Evolutionary conservation across 2,113 vertebrate species (phyloP).

Genomic region (Urocolius indicus): DNA sequence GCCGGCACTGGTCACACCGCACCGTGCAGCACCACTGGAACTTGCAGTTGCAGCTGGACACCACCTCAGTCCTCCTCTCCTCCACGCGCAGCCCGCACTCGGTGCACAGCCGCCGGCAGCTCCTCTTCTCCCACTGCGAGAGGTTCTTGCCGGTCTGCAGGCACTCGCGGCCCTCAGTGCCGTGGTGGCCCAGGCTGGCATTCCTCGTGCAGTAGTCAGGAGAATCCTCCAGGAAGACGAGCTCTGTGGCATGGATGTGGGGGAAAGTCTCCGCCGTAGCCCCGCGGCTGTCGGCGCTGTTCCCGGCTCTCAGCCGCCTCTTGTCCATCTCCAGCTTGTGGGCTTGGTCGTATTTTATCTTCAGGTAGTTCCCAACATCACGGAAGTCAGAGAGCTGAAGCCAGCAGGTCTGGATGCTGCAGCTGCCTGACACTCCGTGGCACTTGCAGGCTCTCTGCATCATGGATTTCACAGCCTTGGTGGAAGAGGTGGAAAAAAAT

Average conservation of each 20-base stretch:
- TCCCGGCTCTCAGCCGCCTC: slow-evolving; percentile 82
- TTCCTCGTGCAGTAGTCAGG: slow-evolving; percentile 93
- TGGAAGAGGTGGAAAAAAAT: background rate
- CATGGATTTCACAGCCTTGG: slow-evolving; percentile 87
- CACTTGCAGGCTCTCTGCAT: slow-evolving; percentile 95
- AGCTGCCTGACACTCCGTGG: slow-evolving; percentile 96
- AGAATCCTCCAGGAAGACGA: slow-evolving; percentile 92
- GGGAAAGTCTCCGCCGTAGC: slow-evolving; percentile 81
- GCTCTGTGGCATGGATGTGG: slow-evolving; percentile 81
- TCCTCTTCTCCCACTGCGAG: slow-evolving; percentile 84
- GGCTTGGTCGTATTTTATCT: slow-evolving; percentile 87
- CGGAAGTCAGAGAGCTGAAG: slow-evolving; percentile 92
- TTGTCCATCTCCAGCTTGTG: slow-evolving; percentile 94
- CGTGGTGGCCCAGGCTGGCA: slow-evolving; percentile 85
- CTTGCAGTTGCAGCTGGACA: slow-evolving; percentile 94
- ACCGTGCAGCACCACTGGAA: slow-evolving; percentile 98
- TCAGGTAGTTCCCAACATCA: slow-evolving; percentile 90
- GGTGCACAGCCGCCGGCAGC: slow-evolving; percentile 88
- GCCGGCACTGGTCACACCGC: slow-evolving; percentile 89
- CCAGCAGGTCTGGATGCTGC: slow-evolving; percentile 97
- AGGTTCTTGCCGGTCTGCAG: slow-evolving; percentile 81
- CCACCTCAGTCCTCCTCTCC: slow-evolving; percentile 81
- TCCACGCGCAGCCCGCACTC: slow-evolving; percentile 90
- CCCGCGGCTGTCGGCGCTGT: slow-evolving; percentile 89
- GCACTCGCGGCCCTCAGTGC: slow-evolving; percentile 94